Conservation (phyloP, 2,888 invertebrate species). For the Andrena chrysosceles region DNA sequence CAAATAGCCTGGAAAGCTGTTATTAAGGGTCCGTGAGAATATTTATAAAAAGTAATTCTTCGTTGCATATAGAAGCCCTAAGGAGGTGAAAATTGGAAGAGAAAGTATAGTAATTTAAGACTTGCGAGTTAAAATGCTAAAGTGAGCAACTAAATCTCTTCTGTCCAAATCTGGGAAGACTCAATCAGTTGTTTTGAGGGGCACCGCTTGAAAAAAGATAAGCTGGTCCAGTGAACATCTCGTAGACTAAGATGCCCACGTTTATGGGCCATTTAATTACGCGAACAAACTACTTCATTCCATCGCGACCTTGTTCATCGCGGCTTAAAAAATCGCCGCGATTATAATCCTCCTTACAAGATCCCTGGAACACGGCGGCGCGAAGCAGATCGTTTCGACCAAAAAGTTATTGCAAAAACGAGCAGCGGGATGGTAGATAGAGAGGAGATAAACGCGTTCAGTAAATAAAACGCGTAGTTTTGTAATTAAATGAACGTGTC, state of each 20-base stretch:
- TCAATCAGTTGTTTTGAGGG: neutral
- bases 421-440: neutral
- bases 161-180: no score
- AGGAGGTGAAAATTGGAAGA: no score
- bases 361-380: neutral
- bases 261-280: slow-evolving; percentile 25
- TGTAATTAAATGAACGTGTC: slow-evolving; percentile 13
- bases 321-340: slow-evolving; percentile 13
- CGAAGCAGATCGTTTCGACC: neutral
- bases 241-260: neutral
- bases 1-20: no score
- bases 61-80: no score
- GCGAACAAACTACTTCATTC: slow-evolving; percentile 25
- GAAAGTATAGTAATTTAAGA: no score
- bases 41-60: no score
- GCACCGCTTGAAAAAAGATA: neutral
- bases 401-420: neutral
- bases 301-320: slow-evolving; percentile 14
- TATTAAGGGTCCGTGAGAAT: no score
- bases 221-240: neutral
- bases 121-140: no score
- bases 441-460: neutral
- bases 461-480: neutral
- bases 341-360: slow-evolving; percentile 1
- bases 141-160: no score